A percentile compares a stretch with the other conserved stretches of the same genome.
Evolutionary conservation across 2,797 vertebrate genomes (phyloP).

Genomic region (Nasua narica): DNA sequence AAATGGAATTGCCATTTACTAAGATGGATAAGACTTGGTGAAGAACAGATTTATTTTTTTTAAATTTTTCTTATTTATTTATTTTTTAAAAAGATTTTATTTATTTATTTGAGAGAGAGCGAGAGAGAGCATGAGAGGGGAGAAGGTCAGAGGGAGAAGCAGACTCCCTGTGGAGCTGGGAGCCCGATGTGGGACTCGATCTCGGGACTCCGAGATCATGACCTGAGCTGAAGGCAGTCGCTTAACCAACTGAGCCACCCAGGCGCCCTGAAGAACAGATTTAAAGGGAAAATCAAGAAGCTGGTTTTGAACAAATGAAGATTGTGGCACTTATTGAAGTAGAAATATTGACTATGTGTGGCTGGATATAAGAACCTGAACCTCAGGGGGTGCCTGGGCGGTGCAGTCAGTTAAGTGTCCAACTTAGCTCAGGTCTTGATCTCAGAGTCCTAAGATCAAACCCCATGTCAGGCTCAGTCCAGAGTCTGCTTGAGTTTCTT

Average conservation of each 20-base stretch:
- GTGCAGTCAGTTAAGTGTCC: not conserved
- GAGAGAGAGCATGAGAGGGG: too few species aligned
- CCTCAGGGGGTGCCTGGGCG: not conserved
- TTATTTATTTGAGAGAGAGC: too few species aligned
- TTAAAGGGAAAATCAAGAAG: not conserved
- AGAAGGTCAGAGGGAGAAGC: too few species aligned
- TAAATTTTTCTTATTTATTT: too few species aligned
- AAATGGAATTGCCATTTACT: not conserved
- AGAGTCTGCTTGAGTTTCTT: not conserved
- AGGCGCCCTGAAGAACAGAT: not conserved
- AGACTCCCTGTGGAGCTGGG: too few species aligned
- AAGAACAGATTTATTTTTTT: not conserved
- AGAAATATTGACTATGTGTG: not conserved
- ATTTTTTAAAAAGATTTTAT: too few species aligned
- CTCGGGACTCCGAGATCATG: too few species aligned
- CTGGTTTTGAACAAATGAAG: not conserved
- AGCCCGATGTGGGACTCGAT: too few species aligned
- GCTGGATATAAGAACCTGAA: not conserved
- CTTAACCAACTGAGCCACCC: too few species aligned
- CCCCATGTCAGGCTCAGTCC: not conserved
- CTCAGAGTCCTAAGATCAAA: not conserved
- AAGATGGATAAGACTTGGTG: not conserved
- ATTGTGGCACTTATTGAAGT: not conserved
- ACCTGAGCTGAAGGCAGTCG: too few species aligned
- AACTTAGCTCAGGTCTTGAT: not conserved